Evolutionary conservation across 2,888 invertebrate genomes (phyloP).

Genomic region (Micoletzkya japonica): DNA sequence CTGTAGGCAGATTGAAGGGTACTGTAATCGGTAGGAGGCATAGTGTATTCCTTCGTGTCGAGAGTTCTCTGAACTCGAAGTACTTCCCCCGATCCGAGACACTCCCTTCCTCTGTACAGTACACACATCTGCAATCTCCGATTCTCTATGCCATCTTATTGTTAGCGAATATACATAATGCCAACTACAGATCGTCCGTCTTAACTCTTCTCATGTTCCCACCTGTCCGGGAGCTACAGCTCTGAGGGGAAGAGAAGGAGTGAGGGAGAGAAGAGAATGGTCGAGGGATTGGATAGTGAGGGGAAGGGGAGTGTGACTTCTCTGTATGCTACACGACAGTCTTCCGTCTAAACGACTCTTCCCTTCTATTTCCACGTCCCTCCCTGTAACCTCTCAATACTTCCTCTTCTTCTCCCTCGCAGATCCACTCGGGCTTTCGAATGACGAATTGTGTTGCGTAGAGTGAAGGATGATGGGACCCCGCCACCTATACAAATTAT

Average conservation of each 20-base stretch:
- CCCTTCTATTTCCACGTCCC: not conserved
- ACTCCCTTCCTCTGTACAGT: slow-evolving; percentile 52
- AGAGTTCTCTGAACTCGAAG: slow-evolving; percentile 29
- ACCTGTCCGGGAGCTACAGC: slow-evolving; percentile 57
- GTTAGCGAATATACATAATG: not conserved
- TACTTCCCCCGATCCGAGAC: slow-evolving; percentile 58
- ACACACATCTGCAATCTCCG: slow-evolving; percentile 72
- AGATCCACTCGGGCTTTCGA: slow-evolving; percentile 47
- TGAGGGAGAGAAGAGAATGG: slow-evolving; percentile 31
- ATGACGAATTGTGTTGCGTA: slow-evolving; percentile 48
- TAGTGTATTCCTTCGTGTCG: too few species aligned
- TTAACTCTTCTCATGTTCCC: too few species aligned
- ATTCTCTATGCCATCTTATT: too few species aligned
- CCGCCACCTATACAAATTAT: slow-evolving; percentile 41
- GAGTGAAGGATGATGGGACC: slow-evolving; percentile 46
- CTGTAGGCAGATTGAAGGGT: too few species aligned
- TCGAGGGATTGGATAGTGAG: slow-evolving; percentile 32
- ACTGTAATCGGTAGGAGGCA: too few species aligned
- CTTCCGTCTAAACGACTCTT: slow-evolving; percentile 9
- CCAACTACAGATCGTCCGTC: too few species aligned
- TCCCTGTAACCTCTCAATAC: too few species aligned
- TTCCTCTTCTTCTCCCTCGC: slow-evolving; percentile 4
- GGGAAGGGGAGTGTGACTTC: slow-evolving; percentile 48
- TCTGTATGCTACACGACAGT: slow-evolving; percentile 43
- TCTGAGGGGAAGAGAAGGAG: slow-evolving; percentile 46